Base-by-base conservation (phyloP, 2,888 invertebrate genomes). In the Aspidiotus rigidus region DNA sequence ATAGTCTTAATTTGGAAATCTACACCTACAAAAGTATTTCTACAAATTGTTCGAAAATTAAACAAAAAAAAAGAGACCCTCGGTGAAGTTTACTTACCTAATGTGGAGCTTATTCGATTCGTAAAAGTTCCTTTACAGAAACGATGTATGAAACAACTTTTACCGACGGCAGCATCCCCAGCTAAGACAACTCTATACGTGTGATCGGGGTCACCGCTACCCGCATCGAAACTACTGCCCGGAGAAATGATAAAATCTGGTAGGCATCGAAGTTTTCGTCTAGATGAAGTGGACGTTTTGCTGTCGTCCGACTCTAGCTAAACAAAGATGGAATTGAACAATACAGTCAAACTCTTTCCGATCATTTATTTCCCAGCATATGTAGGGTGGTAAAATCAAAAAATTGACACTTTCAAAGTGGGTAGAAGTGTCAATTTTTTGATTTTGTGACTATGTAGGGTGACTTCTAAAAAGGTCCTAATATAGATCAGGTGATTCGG, bases 141-240 rank as follows among this genome's bases (percentile, higher is more conserved):
- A 42, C 84, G 76, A 76, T 82, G 80, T 69, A 84, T 84, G 73
- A 84, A 82, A 70, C 82, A 82, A 8, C 83, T 82, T 76, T 85
- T 85, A 8, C 85, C 84, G 2, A 84, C 84, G 2, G 83, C 82
- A 0, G 84, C 83, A 74, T 85, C 84, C 0, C 84, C 84, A 13
- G 83, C 83, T 73, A 84, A 79, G 8, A 85, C 83, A 5, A 85
- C 80, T 74, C 84, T 83, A 75, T 82, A 85, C 67, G 84, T 82
- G 59, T 84, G 75, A 70, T 84, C 83, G 6, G 83, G 82, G 13
- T 77, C 75, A 16, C 77, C 76, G 0, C 41, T 69, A 28, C 28
- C 28, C 5, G 56, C 44, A 15, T 69, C 76, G 13, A 70, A 69
- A 44, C 71, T 70, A n/a, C 62, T 67, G 7, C 62, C 42, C 6